Evolutionary conservation across 1,140 invertebrate species (phyloP), one percentile per base, ranked within the genome.

Genomic region (Pectinophora gossypiella): DNA sequence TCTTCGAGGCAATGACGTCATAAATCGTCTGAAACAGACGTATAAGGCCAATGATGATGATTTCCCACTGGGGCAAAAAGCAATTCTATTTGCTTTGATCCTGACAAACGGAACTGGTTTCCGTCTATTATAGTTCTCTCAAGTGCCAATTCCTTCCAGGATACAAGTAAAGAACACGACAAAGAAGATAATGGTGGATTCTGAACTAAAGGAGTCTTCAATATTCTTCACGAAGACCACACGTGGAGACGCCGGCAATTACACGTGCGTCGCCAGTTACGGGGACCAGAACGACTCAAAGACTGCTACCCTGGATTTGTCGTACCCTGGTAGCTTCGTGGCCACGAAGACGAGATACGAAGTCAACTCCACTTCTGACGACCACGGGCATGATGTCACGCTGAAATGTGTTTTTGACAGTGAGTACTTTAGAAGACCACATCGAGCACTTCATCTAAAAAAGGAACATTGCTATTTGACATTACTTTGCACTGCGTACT

Each of bases 241-340:
- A 1, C 72, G 86, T 27, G 75, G 79, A 6, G 89, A 92, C 32
- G 88, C 83, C 7, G 90, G 90, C 0, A 88, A 90, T 59, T 91
- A 91, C 55, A 89, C 86, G 0, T 91, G 91, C 55, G 55, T 75
- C 7, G 87, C 72, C 3, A 67, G 55, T n/a, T 44, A 71, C 1
- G 75, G 61, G 0, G 70, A 77, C 9, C 40, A 27, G 9, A 67
- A 49, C 32, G 52, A 49, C 1, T 64, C 67, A 72, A 59, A 10
- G 21, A 48, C 54, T 1, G 51, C 61, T 9, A 32, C 59, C 3
- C 50, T 88, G 12, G 73, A 87, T 54, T 50, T 87, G 36, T 72
- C 68, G 13, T 81, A 78, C 16, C 64, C 72, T 0, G 72, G 59
- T 0, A 72, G 67, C 20, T 48, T 84, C 18, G 40, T 78, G 0